Conservation (phyloP, 1,140 invertebrate genomes). For the Drosophila subobscura region DNA sequence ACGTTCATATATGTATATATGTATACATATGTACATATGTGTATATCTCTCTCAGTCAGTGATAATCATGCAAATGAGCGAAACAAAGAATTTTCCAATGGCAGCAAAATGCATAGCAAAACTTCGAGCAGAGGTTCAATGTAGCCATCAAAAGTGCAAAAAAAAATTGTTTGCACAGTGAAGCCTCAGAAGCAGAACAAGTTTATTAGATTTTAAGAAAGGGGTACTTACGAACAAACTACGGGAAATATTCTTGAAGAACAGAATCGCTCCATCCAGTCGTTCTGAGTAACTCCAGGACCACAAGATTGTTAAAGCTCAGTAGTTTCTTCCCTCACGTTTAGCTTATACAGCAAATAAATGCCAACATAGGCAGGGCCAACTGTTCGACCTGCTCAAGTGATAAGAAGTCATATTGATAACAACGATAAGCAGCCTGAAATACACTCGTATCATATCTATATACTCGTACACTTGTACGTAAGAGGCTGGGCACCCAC, state of each 20-base stretch:
- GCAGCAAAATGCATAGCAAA: slow-evolving; percentile 12
- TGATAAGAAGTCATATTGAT: slow-evolving; percentile 21
- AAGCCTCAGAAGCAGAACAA: neutral
- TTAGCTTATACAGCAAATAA: too few species aligned
- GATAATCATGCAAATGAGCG: slow-evolving; percentile 69
- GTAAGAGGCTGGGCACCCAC: slow-evolving; percentile 18
- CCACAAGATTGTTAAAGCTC: too few species aligned
- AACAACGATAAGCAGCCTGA: slow-evolving; percentile 38
- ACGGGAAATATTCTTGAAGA: too few species aligned
- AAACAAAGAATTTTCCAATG: slow-evolving; percentile 73
- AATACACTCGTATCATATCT: slow-evolving; percentile 23
- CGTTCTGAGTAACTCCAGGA: too few species aligned
- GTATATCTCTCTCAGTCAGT: slow-evolving; percentile 14
- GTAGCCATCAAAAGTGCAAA: slow-evolving; percentile 67
- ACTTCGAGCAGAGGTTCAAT: slow-evolving; percentile 57
- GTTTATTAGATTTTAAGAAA: neutral
- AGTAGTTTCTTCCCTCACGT: too few species aligned
- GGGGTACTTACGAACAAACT: too few species aligned
- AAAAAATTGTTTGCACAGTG: slow-evolving; percentile 31
- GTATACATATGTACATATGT: slow-evolving; percentile 2
- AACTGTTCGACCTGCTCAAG: slow-evolving; percentile 26
- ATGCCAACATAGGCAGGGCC: slow-evolving; percentile 28
- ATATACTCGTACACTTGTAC: neutral
- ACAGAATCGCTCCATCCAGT: too few species aligned
- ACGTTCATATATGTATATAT: slow-evolving; percentile 6